These are phyloP conservation scores for Parazoanthus darwini DNA, from an alignment of 92 coral and sea anemone genomes.

Conservation along the genomic window DNA sequence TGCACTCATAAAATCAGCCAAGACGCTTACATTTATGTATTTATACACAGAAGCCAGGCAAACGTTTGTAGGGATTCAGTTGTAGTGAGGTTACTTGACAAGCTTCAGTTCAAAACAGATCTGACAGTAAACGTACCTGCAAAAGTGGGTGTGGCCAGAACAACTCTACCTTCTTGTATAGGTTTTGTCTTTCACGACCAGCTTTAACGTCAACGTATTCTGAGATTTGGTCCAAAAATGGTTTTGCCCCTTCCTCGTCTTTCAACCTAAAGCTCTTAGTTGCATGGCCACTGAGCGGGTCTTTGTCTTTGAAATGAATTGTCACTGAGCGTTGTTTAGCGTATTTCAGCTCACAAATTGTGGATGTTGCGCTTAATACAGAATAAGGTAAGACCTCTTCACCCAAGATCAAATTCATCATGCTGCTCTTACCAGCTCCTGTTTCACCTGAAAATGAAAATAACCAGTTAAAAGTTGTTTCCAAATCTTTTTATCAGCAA, in stretches of 20 bases:
- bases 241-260: neutral
- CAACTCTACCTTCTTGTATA: neutral
- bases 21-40: too few relatives aligned
- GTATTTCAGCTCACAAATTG: neutral
- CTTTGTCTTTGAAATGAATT: neutral
- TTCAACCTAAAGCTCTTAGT: neutral
- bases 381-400: neutral
- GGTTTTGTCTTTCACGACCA: neutral
- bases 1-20: too few relatives aligned
- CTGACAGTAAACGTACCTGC: neutral
- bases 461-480: too few relatives aligned
- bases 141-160: neutral
- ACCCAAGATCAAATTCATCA: slow-evolving; percentile 12
- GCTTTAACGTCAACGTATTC: neutral
- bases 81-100: too few relatives aligned
- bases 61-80: too few relatives aligned
- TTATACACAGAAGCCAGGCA: too few relatives aligned
- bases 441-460: neutral
- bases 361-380: too few relatives aligned
- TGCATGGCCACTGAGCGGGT: neutral
- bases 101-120: too few relatives aligned
- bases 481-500: too few relatives aligned
- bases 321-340: neutral
- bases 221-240: neutral
- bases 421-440: neutral